Base-by-base conservation (phyloP, 2,888 invertebrate species). In the Mimumesa dahlbomi region DNA sequence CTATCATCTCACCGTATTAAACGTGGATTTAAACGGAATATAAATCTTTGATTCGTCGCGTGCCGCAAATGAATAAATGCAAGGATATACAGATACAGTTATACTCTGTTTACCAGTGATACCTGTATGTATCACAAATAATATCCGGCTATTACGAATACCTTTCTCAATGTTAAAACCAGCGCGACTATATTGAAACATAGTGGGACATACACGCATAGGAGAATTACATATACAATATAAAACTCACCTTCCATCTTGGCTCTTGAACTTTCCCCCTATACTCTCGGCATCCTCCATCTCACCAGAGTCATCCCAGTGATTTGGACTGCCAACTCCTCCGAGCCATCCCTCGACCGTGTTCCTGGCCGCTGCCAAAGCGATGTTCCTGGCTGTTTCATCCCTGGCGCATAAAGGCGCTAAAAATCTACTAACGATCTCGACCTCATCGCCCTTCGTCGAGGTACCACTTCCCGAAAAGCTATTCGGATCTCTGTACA, bases 291-390 rank as follows among this genome's bases (percentile, higher is more conserved):
- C 52, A 43, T 84, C 81, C 62, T 82, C 85, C 77, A 81, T 81
- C 56, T 84, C 85, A 21, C 75, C 64, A 36, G 76, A 49, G 58
- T 85, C 84, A 53, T 87, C 87, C 82, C 89, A 88, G 70, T 90
- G 90, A 81, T 90, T 90, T 38, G 91, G 91, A 78, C 91, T 91
- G 31, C 90, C 91, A 71, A 91, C 90, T 29, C 91, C 91, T 58
- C 91, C 91, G 75, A 91, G 85, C 91, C 91, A 91, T 38, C 90
- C 91, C 81, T 91, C 91, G 63, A 91, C 91, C 43, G 91, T 91
- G 72, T 90, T 91, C 74, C 91, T 90, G 61, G 91, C 91, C 36
- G 90, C 90, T 50, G 91, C 91, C 79, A 91, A 81, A 14, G 91
- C 91, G 71, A 91, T 83, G 77, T 91, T 91, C 65, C 91, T 88